Evolutionary conservation across 2,888 invertebrate genomes (phyloP), one percentile per base, ranked within the genome.

Genomic region (Leptopilina myrica): DNA sequence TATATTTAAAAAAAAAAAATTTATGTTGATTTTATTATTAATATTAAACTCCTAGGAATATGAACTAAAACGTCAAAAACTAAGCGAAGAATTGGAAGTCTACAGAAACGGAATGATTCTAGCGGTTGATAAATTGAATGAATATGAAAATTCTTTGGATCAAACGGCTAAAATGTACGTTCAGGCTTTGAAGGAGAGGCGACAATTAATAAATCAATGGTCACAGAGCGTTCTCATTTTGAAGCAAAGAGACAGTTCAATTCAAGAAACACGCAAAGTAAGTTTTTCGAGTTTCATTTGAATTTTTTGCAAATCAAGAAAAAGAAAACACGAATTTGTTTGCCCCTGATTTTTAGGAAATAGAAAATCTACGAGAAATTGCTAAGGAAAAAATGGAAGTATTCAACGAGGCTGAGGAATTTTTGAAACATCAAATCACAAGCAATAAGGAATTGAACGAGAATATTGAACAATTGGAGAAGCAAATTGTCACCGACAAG

Each of bases 181-280:
- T 77, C 92, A 95, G 84, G 94, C 95, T 9, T 93, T 95, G 89
- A 92, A 93, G 67, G 95, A 96, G 87, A 93, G 96, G 14, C 94
- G 94, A 53, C 93, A 94, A 81, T 93, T 96, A 92, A 94, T 96
- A 88, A 91, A 92, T 2, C 96, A 95, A 86, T 96, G 96, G 96
- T 94, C 95, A 69, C 93, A 93, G 64, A 94, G 96, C 2, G 95
- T 96, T 0, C 93, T 94, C 80, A 94, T 95, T 86, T 92, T 96
- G 85, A 93, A 95, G 33, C 95, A 95, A 86, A 93, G 96, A 1
- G 96, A 96, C 86, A 92, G 92, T 7, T 95, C 95, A 66, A 96
- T 96, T 78, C 92, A 94, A 66, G 86, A 89, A 15, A 84, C 88
- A 89, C 93, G 86, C 89, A 93, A 82, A 93, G 94, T 92, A 92